Evolutionary conservation across 2,888 invertebrate species (phyloP), one percentile per base, ranked within the genome.

Genomic region (Toxonevra muliebris): DNA sequence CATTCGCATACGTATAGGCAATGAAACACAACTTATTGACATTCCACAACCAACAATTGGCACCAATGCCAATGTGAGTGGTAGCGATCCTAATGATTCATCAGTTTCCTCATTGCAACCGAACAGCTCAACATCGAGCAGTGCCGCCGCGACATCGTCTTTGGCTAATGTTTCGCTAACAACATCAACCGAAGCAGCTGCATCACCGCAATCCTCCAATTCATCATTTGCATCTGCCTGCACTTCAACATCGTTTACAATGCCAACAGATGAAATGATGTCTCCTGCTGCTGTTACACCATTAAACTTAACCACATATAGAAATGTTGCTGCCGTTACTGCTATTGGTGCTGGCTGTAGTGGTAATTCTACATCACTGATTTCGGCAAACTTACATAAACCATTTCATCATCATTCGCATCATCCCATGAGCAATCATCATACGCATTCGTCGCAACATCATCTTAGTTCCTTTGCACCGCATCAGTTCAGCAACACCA

Each of bases 21-120:
- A 94, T 84, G 95, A 95, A 85, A 92, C 93, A 81, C 92, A 91
- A 82, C 94, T 93, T 82, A 95, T 95, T 82, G 92, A 95, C 87
- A 90, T 95, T 87, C 94, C 95, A 85, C 89, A 52, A 15, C 58
- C 58, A 10, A 19, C 40, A 11, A 52, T 52, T 13, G 52, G 73
- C 53, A 60, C 71, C 60, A 55, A 69, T 59, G 68, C 62, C 12
- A 45, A 66, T 62, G 50, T 68, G 45, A 68, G 66, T 58, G 59
- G 59, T 64, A 58, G 57, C 67, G 71, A 68, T 69, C 68, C 75
- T 42, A 76, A 77, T 68, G 81, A 79, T 13, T 78, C 81, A 11
- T 60, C 66, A 12, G 41, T 76, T 74, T 64, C 59, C 10, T 52
- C 69, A 59, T 76, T 30, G 30, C 30, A 30, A 30, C 30, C 30